Evolutionary conservation across 2,113 vertebrate species (phyloP).

Genomic region (Macheiramphus alcinus): DNA sequence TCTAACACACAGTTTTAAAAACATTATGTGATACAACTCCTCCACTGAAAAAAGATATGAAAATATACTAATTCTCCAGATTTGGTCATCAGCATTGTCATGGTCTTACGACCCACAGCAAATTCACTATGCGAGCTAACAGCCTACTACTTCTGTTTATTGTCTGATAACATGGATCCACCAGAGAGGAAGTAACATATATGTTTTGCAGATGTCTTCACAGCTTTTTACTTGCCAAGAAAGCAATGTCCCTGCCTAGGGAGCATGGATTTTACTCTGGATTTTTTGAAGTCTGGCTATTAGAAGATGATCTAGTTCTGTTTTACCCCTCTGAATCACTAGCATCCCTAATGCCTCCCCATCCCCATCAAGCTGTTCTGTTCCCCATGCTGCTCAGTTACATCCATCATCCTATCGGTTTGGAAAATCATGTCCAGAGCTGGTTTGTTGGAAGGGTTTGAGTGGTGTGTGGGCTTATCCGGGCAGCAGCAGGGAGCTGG

Average conservation of each 20-base stretch:
- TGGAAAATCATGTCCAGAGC: not conserved
- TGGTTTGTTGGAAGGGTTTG: not conserved
- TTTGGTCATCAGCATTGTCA: not conserved
- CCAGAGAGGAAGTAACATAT: not conserved
- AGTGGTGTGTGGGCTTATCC: not conserved
- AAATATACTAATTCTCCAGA: not conserved
- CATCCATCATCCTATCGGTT: not conserved
- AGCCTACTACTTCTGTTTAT: not conserved
- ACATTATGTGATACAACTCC: not conserved
- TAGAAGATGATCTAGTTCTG: not conserved
- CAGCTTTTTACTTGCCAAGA: not conserved
- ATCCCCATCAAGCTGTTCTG: not conserved
- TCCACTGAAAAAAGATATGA: not conserved
- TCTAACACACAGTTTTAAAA: not conserved
- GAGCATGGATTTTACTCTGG: not conserved
- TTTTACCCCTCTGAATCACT: not conserved
- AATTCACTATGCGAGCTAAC: not conserved
- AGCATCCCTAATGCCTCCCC: not conserved
- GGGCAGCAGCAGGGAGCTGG: not conserved
- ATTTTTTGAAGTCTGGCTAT: not conserved
- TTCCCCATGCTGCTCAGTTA: not conserved
- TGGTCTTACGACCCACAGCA: not conserved
- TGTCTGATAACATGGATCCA: not conserved
- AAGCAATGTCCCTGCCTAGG: not conserved
- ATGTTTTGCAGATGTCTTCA: not conserved